Evolutionary conservation across 2,113 vertebrate species (phyloP), one percentile per base, ranked within the genome.

Genomic region (Ahaetulla prasina): DNA sequence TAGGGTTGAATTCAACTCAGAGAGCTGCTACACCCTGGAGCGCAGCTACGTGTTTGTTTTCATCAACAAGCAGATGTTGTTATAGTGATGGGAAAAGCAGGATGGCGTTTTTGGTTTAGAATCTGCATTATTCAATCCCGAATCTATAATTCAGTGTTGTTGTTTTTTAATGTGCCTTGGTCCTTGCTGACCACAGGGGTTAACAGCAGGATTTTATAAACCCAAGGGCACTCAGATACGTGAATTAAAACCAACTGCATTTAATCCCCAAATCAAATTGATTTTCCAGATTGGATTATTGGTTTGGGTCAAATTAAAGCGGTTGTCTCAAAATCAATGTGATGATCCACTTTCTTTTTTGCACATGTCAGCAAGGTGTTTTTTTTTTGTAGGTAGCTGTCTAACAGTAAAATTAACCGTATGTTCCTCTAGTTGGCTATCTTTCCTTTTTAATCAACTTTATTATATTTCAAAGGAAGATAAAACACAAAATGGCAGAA

Each of bases 1-100:
- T 93, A 93, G 94, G 92, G 91, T 92, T 92, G 87, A 39, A 94
- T 94, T 25, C 95, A 94, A 96, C 27, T 87, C 16, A 50, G 27
- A 87, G 85, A 20, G 49, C 94, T 94, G 95, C 94, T 94, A 6
- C 93, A 35, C 0, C 95, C 95, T 89, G 55, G 57, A 93, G 94
- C 86, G 85, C 91, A 2, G 89, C 89, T 90, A 89, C 22, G 3
- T 30, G 93, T 35, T 14, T 94, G 93, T 90, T 95, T 95, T 92
- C 50, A 92, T 94, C 93, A 0, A 3, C 74, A 95, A n/a, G 93
- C 92, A 47, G 92, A 95, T 0, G 93, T 93, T 93, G 94, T 63
- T 0, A 94, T 10, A 14, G 3, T 91, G 93, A 93, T 90, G 95
- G 22, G 91, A 0, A 89, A 91, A 80, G 74, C 43, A 80, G 92